Conservation (phyloP, 2,888 invertebrate genomes). For the Heliconius hortense region DNA sequence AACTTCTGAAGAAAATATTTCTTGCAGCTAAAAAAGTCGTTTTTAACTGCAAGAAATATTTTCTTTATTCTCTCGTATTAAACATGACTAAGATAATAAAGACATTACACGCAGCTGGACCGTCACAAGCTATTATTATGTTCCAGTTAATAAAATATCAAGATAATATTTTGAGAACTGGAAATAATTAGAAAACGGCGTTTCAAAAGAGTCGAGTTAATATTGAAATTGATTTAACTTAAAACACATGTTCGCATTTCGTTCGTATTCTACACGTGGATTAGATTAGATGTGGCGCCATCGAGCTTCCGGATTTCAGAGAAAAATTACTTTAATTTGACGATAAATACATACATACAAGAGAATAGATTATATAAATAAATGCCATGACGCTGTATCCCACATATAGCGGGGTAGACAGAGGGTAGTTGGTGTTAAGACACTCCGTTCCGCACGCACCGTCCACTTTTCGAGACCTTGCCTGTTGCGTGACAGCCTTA, state of each 20-base stretch:
- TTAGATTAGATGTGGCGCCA: slow-evolving; percentile 30
- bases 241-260: slow-evolving; percentile 30
- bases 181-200: slow-evolving; percentile 32
- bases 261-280: slow-evolving; percentile 25
- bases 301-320: slow-evolving; percentile 26
- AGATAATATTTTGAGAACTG: slow-evolving; percentile 30
- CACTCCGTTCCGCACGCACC: neutral
- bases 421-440: neutral
- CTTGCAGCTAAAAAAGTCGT: too few relatives aligned
- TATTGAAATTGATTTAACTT: slow-evolving; percentile 37
- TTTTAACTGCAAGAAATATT: too few relatives aligned
- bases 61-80: neutral
- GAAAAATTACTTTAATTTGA: neutral
- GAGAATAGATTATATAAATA: neutral
- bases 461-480: too few relatives aligned
- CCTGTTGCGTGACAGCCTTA: too few relatives aligned
- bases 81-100: neutral
- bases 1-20: too few relatives aligned
- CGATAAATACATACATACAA: neutral
- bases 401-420: neutral
- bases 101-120: neutral
- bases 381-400: too few relatives aligned
- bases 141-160: slow-evolving; percentile 17
- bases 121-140: slow-evolving; percentile 9
- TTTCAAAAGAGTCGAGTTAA: slow-evolving; percentile 20